Conservation (phyloP, 2,888 invertebrate genomes). For the Nymphalis urticae region DNA sequence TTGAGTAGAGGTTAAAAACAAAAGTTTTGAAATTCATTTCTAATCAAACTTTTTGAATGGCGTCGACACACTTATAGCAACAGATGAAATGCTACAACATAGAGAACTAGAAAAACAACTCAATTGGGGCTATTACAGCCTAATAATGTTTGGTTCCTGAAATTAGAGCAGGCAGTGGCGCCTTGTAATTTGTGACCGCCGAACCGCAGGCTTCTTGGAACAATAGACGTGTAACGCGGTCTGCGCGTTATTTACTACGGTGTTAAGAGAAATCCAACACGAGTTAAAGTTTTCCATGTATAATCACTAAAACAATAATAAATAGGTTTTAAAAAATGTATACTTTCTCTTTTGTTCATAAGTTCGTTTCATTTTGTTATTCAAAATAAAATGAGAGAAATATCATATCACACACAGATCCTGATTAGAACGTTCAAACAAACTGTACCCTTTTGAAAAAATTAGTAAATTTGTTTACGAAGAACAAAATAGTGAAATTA, state of each 20-base stretch:
- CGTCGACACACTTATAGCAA: constrained; percentile 2
- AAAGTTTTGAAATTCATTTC: not conserved
- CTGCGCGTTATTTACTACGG: constrained; percentile 18
- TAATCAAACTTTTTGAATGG: not conserved
- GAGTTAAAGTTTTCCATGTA: too few species aligned
- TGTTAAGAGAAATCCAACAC: not conserved
- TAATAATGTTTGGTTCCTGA: constrained; percentile 74
- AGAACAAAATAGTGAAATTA: too few species aligned
- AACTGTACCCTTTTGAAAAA: too few species aligned
- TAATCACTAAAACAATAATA: too few species aligned
- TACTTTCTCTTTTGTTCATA: too few species aligned
- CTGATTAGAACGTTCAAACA: too few species aligned
- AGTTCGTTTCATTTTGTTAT: too few species aligned
- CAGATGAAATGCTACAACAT: constrained; percentile 21
- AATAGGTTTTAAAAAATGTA: too few species aligned
- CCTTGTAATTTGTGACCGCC: constrained; percentile 71
- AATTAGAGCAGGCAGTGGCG: constrained; percentile 63
- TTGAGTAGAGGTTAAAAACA: not conserved
- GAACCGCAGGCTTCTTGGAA: constrained; percentile 62
- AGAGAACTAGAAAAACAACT: constrained; percentile 37
- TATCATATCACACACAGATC: too few species aligned
- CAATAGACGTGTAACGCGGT: constrained; percentile 43
- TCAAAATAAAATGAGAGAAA: too few species aligned
- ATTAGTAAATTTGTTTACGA: too few species aligned
- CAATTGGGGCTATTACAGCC: constrained; percentile 61